These are phyloP conservation scores for Tridacna crocea DNA, from an alignment of 2,888 invertebrate species.

Conservation along the genomic window DNA sequence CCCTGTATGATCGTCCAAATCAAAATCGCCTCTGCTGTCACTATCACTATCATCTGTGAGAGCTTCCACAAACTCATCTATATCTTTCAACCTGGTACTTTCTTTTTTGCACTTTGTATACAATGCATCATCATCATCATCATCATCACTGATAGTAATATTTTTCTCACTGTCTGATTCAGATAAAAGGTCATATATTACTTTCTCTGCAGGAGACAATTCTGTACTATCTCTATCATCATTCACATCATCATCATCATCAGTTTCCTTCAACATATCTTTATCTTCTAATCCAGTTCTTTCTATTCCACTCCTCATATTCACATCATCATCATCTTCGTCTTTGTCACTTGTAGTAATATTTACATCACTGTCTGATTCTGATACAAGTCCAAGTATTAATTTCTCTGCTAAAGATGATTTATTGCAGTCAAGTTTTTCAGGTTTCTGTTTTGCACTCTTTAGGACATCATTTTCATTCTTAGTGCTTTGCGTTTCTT, in stretches of 20 bases:
- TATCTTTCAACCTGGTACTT: not conserved
- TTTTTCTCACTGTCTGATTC: too few species aligned
- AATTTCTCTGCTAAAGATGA: not conserved
- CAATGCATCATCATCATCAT: not conserved
- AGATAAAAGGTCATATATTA: too few species aligned
- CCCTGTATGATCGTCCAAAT: not conserved
- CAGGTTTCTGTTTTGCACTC: too few species aligned
- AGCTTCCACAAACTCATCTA: not conserved
- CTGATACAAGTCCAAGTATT: not conserved
- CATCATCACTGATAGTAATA: slow-evolving; percentile 6
- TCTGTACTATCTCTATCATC: not conserved
- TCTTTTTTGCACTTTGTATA: not conserved
- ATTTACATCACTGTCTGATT: not conserved
- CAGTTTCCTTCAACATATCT: not conserved
- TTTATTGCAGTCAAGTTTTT: too few species aligned
- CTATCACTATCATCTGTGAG: not conserved
- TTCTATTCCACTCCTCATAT: too few species aligned
- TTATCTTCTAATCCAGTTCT: not conserved
- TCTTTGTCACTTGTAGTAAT: not conserved
- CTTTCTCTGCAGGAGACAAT: too few species aligned
- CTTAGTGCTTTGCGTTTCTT: too few species aligned
- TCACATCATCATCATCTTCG: too few species aligned
- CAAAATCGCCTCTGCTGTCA: not conserved
- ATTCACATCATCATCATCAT: not conserved
- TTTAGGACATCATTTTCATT: too few species aligned